Evolutionary conservation across 2,113 vertebrate species (phyloP).

Genomic region (Manacus vitellinus): DNA sequence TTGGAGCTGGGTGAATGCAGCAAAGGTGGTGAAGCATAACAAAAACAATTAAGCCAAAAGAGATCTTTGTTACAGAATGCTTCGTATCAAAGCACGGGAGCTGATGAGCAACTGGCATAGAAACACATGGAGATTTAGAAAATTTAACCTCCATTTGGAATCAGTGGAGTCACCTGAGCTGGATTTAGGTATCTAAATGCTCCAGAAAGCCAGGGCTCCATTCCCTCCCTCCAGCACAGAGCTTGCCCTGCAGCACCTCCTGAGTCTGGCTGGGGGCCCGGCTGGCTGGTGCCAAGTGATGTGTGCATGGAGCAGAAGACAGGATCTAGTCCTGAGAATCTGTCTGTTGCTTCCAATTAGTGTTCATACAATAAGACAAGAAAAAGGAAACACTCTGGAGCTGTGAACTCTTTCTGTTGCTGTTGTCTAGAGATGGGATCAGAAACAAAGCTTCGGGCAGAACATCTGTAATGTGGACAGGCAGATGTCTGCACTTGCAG

Average conservation of each 20-base stretch:
- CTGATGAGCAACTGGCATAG: background rate
- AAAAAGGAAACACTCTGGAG: background rate
- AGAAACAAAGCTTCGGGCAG: background rate
- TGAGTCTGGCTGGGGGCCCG: background rate
- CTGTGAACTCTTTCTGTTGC: background rate
- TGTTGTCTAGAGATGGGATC: background rate
- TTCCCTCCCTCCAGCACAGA: background rate
- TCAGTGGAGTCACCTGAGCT: background rate
- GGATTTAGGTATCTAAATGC: background rate
- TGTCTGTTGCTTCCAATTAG: background rate
- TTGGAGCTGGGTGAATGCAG: background rate
- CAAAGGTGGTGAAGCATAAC: background rate
- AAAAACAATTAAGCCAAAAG: background rate
- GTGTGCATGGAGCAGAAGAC: background rate
- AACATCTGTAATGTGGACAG: conserved; percentile 19
- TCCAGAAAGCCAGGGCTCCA: background rate
- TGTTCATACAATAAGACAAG: background rate
- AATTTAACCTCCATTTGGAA: background rate
- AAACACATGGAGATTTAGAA: background rate
- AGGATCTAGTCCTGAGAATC: background rate
- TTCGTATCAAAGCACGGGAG: background rate
- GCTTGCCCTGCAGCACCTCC: background rate
- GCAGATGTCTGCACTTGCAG: background rate
- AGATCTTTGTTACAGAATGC: background rate
- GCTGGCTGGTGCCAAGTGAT: background rate